Evolutionary conservation across 2,113 vertebrate genomes (phyloP), one percentile per base, ranked within the genome.

Genomic region (Micromys minutus): DNA sequence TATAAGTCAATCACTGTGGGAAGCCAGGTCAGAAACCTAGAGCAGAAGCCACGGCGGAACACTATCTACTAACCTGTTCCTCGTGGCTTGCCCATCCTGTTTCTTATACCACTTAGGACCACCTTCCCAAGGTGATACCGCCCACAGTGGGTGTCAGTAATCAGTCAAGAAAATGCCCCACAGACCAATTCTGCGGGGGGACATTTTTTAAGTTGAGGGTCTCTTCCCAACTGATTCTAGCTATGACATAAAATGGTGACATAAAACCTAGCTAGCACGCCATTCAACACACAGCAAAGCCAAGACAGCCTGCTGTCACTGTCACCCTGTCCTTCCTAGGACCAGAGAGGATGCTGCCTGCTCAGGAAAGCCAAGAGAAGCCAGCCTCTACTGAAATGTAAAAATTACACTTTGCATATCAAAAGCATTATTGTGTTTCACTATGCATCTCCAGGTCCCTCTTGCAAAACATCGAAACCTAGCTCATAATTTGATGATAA

Each of bases 401-500:
- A 22, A 15, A 45, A 16, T 12, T 21, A 52, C 1, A 47, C 31
- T 93, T 77, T 63, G 81, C 55, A 50, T 83, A 91, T 84, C 86
- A 72, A 57, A 77, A 39, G 59, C 89, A 81, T 45, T 15, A 52
- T 63, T 34, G 9, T 36, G 52, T 55, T 79, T 94, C 22, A 16
- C 42, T 85, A 42, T 29, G 96, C 91, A 94, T 81, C 67, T 77
- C 34, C 34, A 75, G 86, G 59, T 86, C 71, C 65, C 72, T 77
- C 75, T n/a, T 71, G 86, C 76, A 87, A 77, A 94, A 75, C 74
- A 31, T 69, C 50, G 93, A 89, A 91, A 93, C 63, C 34, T 47
- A 80, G 80, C 94, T 94, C 63, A 67, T 95, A 95, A 90, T 89
- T 80, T 81, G 71, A 93, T 95, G 91, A 93, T 95, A 81, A 91